Base-by-base conservation (phyloP, 2,797 vertebrate genomes). In the Craterocephalus amniculus region DNA sequence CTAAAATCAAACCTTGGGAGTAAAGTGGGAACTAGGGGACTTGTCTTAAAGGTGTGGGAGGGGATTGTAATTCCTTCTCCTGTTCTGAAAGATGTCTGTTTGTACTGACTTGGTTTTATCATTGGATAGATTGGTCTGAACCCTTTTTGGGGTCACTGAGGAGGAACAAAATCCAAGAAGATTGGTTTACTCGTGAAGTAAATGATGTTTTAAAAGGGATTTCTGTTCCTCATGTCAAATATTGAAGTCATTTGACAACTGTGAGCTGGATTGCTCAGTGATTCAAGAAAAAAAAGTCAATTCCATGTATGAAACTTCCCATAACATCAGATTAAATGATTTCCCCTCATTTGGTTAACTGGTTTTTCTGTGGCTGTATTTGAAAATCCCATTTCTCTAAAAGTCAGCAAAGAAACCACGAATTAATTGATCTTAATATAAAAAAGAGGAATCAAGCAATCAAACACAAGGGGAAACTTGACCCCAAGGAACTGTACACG, bases 1-100 rank as follows among this genome's bases (percentile, higher is more conserved):
- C 26, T 86, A 67, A 86, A 88, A 88, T 81, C 75, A 83, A 92
- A 85, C 84, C 86, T 84, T 63, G 65, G 79, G 85, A 79, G 73
- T 82, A 83, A 79, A 87, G 78, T 68, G 81, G 76, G 79, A 87
- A 77, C 73, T 57, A 81, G 83, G 48, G 83, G 82, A 85, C 73
- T 76, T 84, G 77, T 69, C 56, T 76, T 43, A 79, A 64, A 86
- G 70, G 78, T 81, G 76, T 74, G 76, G 71, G 79, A 83, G 78
- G 63, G 67, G 59, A 59, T 67, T 63, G 71, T 67, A 63, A 31
- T 63, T 78, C 57, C 35, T 67, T 31, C 62, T 85, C 60, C 78
- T 80, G 38, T 63, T 35, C 22, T 40, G 7, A 51, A 51, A 54
- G 43, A 54, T 32, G 54, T 56, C 13, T 58, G 45, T 67, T 72